Conservation (phyloP, 1,140 invertebrate species). For the Heliconius himera region DNA sequence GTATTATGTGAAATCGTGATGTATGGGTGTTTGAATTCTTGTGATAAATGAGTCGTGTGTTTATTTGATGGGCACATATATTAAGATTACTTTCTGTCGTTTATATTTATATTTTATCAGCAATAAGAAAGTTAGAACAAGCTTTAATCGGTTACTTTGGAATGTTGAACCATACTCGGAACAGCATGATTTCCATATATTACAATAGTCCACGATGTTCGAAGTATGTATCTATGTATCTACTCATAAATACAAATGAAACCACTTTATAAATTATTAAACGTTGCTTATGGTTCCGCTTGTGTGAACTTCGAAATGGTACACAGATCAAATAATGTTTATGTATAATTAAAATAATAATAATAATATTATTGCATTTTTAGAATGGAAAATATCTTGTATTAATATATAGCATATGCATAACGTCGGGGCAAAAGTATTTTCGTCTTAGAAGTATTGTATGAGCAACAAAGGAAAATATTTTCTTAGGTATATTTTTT, state of each 20-base stretch:
- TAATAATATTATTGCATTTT: neutral
- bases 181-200: conserved; percentile 7
- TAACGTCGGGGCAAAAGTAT: too few species aligned
- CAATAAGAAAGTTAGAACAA: neutral
- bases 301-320: neutral
- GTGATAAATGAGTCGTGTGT: conserved; percentile 47
- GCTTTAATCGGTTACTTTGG: neutral
- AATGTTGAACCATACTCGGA: conserved; percentile 8
- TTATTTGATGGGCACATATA: neutral
- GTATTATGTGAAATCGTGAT: conserved; percentile 44
- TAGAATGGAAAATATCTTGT: neutral
- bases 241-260: neutral
- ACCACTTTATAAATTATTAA: neutral
- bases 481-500: too few species aligned
- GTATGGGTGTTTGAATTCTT: conserved; percentile 43
- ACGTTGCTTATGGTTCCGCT: neutral
- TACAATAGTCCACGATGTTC: neutral
- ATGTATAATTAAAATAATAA: neutral
- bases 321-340: neutral
- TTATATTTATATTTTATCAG: neutral
- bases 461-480: too few species aligned
- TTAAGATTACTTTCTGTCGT: conserved; percentile 3
- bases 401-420: too few species aligned
- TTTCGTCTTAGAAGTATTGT: too few species aligned
- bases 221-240: neutral